These are phyloP conservation scores for Brachymystax lenok DNA, from an alignment of 2,797 vertebrate genomes.

Conservation along the genomic window DNA sequence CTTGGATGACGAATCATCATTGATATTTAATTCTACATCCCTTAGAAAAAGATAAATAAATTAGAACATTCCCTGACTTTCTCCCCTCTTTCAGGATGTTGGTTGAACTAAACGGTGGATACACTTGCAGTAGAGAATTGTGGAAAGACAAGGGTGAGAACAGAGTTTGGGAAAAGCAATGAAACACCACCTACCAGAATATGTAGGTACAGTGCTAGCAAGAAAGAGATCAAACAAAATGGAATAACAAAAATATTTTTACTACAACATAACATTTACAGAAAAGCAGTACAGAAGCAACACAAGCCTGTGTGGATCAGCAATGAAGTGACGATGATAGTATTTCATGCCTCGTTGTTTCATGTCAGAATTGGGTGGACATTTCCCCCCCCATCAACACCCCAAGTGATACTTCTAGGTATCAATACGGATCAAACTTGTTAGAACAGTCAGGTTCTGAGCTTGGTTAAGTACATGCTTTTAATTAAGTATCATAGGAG, in stretches of 20 bases:
- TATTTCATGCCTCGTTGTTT: neutral
- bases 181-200: slow-evolving; percentile 13
- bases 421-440: slow-evolving; percentile 2
- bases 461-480: slow-evolving; percentile 45
- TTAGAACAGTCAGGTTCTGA: slow-evolving; percentile 26
- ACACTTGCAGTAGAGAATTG: slow-evolving; percentile 39
- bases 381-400: slow-evolving; percentile 6
- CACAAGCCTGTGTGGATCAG: slow-evolving; percentile 19
- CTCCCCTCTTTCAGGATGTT: slow-evolving; percentile 28
- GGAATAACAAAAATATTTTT: slow-evolving; percentile 47
- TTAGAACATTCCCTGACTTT: slow-evolving; percentile 36
- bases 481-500: slow-evolving; percentile 44
- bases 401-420: neutral
- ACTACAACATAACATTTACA: slow-evolving; percentile 52
- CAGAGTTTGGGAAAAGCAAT: slow-evolving; percentile 19
- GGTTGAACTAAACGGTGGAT: slow-evolving; percentile 32
- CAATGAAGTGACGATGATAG: neutral
- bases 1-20: slow-evolving; percentile 54
- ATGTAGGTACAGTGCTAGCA: slow-evolving; percentile 38
- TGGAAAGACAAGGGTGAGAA: slow-evolving; percentile 36
- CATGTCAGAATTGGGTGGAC: neutral
- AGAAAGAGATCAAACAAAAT: slow-evolving; percentile 39
- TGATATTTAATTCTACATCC: slow-evolving; percentile 37
- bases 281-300: slow-evolving; percentile 20
- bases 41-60: slow-evolving; percentile 53